These are phyloP conservation scores for Himantopus leucocephalus DNA, from an alignment of 2,113 vertebrate genomes.

Conservation along the genomic window DNA sequence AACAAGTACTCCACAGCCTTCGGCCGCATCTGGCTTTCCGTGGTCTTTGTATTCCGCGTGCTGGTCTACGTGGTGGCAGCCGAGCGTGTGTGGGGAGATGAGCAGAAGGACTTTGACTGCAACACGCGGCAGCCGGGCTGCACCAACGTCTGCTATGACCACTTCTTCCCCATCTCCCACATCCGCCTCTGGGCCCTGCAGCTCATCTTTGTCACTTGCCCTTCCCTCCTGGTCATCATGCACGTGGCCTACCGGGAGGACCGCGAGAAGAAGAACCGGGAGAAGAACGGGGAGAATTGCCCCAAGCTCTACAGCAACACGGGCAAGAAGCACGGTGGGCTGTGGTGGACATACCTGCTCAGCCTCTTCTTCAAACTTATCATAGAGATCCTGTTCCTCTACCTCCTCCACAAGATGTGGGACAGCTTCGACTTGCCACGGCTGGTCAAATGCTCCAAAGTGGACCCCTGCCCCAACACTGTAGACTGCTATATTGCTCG, in stretches of 20 bases:
- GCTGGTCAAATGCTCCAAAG: slow-evolving; percentile 74
- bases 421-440: slow-evolving; percentile 77
- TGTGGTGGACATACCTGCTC: slow-evolving; percentile 84
- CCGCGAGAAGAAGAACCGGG: slow-evolving; percentile 75
- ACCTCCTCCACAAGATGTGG: slow-evolving; percentile 80
- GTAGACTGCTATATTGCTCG: slow-evolving; percentile 84
- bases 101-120: slow-evolving; percentile 90
- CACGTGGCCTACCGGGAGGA: slow-evolving; percentile 89
- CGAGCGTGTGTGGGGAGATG: slow-evolving; percentile 88
- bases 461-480: slow-evolving; percentile 76
- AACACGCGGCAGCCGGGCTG: slow-evolving; percentile 92
- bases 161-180: slow-evolving; percentile 91
- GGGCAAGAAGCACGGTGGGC: slow-evolving; percentile 80
- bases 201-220: slow-evolving; percentile 94
- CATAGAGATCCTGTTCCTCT: slow-evolving; percentile 79
- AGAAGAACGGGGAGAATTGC: slow-evolving; percentile 76
- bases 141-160: slow-evolving; percentile 87
- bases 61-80: slow-evolving; percentile 92
- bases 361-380: slow-evolving; percentile 81
- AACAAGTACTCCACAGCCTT: slow-evolving; percentile 93
- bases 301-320: slow-evolving; percentile 76
- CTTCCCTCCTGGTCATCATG: slow-evolving; percentile 88
- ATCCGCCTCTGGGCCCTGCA: slow-evolving; percentile 94
- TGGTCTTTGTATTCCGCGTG: slow-evolving; percentile 90
- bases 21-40: slow-evolving; percentile 90